Conservation (phyloP, 2,797 vertebrate species). For the Amblyraja radiata region DNA sequence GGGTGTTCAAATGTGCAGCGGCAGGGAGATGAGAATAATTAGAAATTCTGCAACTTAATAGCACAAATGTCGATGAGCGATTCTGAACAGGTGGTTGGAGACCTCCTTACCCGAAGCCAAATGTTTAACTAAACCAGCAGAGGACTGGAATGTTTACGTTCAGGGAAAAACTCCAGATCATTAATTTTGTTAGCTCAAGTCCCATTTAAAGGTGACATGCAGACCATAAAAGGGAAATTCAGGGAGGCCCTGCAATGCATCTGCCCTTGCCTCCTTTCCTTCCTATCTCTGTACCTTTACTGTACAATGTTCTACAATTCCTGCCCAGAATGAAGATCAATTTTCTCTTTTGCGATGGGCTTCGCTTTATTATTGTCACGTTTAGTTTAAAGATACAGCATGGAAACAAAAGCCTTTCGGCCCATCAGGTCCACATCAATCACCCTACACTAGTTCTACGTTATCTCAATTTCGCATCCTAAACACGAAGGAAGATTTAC, state of each 20-base stretch:
- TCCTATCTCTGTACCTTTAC: background rate
- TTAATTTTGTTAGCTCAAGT: slow-evolving; percentile 18
- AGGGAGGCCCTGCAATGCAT: background rate
- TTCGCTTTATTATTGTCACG: no score
- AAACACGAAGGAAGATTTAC: no score
- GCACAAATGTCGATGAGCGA: background rate
- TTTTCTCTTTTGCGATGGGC: background rate
- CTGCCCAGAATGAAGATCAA: background rate
- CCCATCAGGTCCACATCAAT: no score
- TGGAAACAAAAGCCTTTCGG: no score
- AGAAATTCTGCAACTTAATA: background rate
- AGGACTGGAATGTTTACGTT: slow-evolving; percentile 22
- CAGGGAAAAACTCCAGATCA: slow-evolving; percentile 16
- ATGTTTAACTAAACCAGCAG: slow-evolving; percentile 6
- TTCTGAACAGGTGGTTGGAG: background rate
- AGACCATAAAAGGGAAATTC: slow-evolving; percentile 25
- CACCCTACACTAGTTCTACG: no score
- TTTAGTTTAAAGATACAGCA: no score
- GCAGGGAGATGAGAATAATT: no score
- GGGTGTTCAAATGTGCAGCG: background rate
- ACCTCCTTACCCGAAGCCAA: background rate
- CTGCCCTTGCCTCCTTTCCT: background rate
- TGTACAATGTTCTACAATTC: background rate
- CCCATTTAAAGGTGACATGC: slow-evolving; percentile 28
- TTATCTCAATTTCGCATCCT: no score